Evolutionary conservation across 2,888 invertebrate species (phyloP), one percentile per base, ranked within the genome.

Genomic region (Embidobia sp.): DNA sequence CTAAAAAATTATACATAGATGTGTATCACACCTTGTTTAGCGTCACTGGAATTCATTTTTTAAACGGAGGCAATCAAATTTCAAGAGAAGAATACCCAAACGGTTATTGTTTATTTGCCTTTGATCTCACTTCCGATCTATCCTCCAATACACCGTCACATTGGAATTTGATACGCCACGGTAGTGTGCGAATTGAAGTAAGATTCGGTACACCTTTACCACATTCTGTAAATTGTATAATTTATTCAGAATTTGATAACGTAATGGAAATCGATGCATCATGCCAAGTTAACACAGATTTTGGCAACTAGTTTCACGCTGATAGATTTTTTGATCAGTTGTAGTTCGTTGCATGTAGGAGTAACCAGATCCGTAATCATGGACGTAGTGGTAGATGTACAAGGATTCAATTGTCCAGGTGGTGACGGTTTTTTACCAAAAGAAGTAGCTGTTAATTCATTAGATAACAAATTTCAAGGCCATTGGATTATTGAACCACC

Each of bases 231-330:
- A 63, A 80, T 48, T 80, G 80, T 8, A 55, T 85, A 3, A 42
- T 83, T 13, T 70, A 84, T 48, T 79, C 81, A 0, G 85, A 85
- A 59, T 85, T 80, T 37, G 83, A 85, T 33, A 86, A 84, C 64
- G 40, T 85, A 7, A 59, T 86, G 8, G 82, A 85, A 64, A 83
- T 85, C 3, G 82, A 84, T 40, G 44, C 80, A 5, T 59, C 44
- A 3, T 42, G 72, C n/a, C 66, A 61, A 61, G 19, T 48, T 6
- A 61, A 6, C 13, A 26, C 46, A 4, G 59, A 61, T 31, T 61
- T 46, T 35, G 42, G 57, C 7, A 40, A 40, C 33, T 55, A 31
- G 19, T 66, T 35, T 10, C 7, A 27, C 48, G 11, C 18, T 46
- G 1, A 19, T 49, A 0, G 48, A 42, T 8, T 57, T 31, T n/a